These are phyloP conservation scores for Erebia palarica DNA, from an alignment of 2,888 invertebrate genomes.

Conservation along the genomic window DNA sequence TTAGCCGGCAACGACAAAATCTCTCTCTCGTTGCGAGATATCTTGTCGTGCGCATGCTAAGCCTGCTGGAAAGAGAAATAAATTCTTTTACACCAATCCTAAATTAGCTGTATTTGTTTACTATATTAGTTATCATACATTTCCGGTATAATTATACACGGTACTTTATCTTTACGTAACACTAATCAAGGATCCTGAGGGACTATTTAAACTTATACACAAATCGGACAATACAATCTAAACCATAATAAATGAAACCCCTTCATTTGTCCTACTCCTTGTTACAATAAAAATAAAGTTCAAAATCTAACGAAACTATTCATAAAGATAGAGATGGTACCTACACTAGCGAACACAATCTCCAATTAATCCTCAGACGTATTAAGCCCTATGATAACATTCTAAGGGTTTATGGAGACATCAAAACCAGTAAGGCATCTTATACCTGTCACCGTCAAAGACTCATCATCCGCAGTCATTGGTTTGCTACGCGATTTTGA, in stretches of 20 bases:
- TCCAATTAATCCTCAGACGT: conserved; percentile 42
- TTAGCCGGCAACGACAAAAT: too few species aligned
- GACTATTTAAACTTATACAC: conserved; percentile 22
- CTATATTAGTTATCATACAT: too few species aligned
- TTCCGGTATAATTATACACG: background rate
- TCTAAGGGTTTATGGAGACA: conserved; percentile 63
- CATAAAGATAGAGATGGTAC: background rate
- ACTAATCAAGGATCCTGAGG: conserved; percentile 26
- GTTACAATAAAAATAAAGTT: background rate
- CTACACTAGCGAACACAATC: conserved; percentile 37
- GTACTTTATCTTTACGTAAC: background rate
- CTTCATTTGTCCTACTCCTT: background rate
- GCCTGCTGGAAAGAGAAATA: too few species aligned
- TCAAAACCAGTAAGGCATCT: conserved; percentile 65
- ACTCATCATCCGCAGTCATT: conserved; percentile 41
- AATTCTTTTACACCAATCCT: too few species aligned
- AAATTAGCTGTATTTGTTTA: too few species aligned
- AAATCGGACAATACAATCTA: conserved; percentile 16
- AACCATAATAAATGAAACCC: conserved; percentile 8
- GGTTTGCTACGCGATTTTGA: conserved; percentile 37
- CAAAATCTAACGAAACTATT: conserved; percentile 1
- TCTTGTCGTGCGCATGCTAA: too few species aligned
- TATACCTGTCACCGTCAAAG: conserved; percentile 57
- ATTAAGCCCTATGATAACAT: conserved; percentile 43
- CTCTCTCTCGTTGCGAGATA: too few species aligned